Percentiles rank a stretch among this genome's conserved stretches.
These are phyloP conservation scores for Tinamus guttatus DNA, from an alignment of 2,113 vertebrate species.

Conservation along the genomic window DNA sequence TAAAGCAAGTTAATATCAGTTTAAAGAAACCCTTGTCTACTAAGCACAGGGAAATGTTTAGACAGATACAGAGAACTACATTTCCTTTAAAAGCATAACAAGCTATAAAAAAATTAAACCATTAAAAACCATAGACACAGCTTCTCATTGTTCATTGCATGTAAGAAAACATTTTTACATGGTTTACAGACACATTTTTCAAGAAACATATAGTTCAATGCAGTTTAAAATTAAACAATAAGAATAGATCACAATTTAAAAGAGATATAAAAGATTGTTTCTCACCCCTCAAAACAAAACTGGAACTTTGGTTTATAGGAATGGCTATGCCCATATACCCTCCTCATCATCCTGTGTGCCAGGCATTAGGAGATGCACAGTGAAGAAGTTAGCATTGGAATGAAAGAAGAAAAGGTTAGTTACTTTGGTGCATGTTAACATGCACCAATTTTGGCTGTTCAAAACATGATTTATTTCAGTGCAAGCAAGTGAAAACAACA, in stretches of 20 bases:
- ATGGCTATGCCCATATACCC: conserved; percentile 97
- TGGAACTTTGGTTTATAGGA: conserved; percentile 93
- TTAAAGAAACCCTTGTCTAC: not conserved
- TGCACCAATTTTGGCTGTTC: conserved; percentile 52
- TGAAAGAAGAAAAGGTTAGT: conserved; percentile 81
- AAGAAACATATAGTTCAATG: conserved; percentile 46
- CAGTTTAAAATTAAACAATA: conserved; percentile 39
- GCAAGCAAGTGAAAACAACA: conserved; percentile 37
- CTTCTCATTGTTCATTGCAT: not conserved
- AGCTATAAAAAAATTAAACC: not conserved
- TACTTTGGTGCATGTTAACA: conserved; percentile 52
- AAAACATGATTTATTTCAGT: conserved; percentile 16
- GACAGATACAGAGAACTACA: not conserved
- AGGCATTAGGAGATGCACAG: conserved; percentile 67
- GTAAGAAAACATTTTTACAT: not conserved
- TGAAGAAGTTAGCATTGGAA: conserved; percentile 73
- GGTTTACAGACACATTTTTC: conserved; percentile 21
- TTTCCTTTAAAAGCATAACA: not conserved
- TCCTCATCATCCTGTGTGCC: conserved; percentile 95
- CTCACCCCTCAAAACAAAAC: conserved; percentile 96
- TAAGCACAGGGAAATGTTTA: not conserved
- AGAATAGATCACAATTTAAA: conserved; percentile 57
- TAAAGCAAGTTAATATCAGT: not conserved
- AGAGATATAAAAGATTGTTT: conserved; percentile 80
- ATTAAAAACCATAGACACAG: not conserved